phyloP scores from a whole-genome alignment of 1,140 invertebrate species.

The Neodiprion virginianus region DNA sequence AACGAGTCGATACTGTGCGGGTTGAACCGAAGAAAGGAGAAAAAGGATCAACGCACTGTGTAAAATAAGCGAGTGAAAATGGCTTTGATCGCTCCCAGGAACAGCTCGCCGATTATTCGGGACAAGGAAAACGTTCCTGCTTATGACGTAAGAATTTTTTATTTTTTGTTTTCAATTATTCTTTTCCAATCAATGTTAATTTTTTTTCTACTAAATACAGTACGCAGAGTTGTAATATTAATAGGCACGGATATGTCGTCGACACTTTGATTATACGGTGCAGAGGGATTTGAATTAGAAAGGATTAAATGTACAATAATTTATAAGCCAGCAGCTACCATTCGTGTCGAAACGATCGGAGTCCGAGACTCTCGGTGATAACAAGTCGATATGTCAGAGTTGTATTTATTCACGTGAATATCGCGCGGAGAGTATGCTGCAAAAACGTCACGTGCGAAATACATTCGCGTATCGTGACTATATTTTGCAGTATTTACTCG shows the following conservation, averaged over 20 bases:
- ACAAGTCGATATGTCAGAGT: background rate
- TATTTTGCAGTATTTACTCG: too few relatives aligned
- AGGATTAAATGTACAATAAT: background rate
- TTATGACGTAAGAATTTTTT: slow-evolving; percentile 61
- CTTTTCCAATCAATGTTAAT: slow-evolving; percentile 34
- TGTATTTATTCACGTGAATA: background rate
- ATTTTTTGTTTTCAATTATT: background rate
- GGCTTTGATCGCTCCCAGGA: slow-evolving; percentile 63
- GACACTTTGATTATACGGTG: background rate
- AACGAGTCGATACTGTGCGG: too few relatives aligned
- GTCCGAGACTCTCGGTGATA: background rate
- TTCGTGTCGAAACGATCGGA: background rate
- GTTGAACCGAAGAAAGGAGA: too few relatives aligned
- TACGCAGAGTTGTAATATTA: slow-evolving; percentile 18
- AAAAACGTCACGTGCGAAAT: background rate
- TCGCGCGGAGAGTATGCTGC: background rate
- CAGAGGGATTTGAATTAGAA: background rate
- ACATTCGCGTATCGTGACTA: background rate
- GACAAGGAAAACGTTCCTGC: slow-evolving; percentile 67
- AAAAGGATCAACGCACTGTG: too few relatives aligned
- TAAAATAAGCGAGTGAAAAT: slow-evolving; percentile 46
- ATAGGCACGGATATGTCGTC: background rate
- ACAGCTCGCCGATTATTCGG: slow-evolving; percentile 63
- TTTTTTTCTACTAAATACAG: slow-evolving; percentile 48
- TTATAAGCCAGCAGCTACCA: too few relatives aligned